phyloP scores from a whole-genome alignment of 92 coral and sea anemone genomes.

The Phenganax stokvisi region DNA sequence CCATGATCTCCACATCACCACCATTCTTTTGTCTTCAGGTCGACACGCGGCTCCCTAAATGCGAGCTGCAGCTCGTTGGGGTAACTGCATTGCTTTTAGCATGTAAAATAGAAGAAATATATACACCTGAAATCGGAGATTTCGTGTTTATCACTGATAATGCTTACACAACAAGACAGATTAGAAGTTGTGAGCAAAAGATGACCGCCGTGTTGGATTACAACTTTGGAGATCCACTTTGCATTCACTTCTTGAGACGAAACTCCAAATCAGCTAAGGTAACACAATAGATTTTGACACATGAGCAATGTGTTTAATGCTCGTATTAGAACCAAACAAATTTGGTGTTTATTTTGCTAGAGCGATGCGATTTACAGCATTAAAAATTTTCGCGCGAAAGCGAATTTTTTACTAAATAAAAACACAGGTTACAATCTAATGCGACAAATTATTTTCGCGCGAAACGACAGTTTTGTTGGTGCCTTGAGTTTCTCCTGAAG shows the following conservation, averaged over 20 bases:
- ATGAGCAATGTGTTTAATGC: not conserved
- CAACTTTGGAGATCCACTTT: conserved; percentile 82
- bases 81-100: conserved; percentile 94
- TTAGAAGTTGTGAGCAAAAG: conserved; percentile 66
- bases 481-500: no score
- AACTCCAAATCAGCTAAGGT: conserved; percentile 94
- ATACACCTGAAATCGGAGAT: conserved; percentile 85
- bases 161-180: conserved; percentile 65
- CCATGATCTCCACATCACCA: not conserved
- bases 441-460: no score
- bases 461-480: no score
- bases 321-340: not conserved
- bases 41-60: conserved; percentile 46
- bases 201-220: conserved; percentile 64
- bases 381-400: no score
- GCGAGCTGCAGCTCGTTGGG: conserved; percentile 77
- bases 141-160: conserved; percentile 94
- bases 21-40: conserved; percentile 41
- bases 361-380: no score
- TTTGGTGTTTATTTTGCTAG: not conserved
- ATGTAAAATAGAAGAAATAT: conserved; percentile 92
- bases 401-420: not conserved
- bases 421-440: not conserved
- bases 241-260: conserved; percentile 86
- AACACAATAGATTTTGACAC: not conserved